Conservation (phyloP, 2,797 vertebrate genomes). For the Hippoglossus hippoglossus region DNA sequence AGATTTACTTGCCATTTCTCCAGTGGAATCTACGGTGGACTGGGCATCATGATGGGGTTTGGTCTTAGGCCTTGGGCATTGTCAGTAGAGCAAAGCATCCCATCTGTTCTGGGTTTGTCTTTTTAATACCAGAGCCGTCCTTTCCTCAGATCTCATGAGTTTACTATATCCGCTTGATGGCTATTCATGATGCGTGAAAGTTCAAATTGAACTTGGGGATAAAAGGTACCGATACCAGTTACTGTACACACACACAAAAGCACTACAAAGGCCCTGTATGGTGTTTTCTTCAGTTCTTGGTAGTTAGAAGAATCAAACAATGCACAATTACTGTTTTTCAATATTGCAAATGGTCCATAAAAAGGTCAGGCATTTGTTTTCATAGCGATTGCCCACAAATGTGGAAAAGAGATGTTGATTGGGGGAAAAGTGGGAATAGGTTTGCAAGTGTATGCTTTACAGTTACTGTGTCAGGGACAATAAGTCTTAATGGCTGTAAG, state of each 20-base stretch:
- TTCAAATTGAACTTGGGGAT: slow-evolving; percentile 62
- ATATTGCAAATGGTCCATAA: slow-evolving; percentile 77
- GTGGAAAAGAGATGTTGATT: slow-evolving; percentile 64
- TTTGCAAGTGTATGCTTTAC: slow-evolving; percentile 63
- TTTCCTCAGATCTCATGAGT: slow-evolving; percentile 51
- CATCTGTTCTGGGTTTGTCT: slow-evolving; percentile 67
- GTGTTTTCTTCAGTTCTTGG: slow-evolving; percentile 41
- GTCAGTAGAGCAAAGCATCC: slow-evolving; percentile 62
- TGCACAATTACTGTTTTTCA: slow-evolving; percentile 58
- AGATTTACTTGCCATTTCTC: slow-evolving; percentile 61
- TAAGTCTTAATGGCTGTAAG: slow-evolving; percentile 59
- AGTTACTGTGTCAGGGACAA: slow-evolving; percentile 64
- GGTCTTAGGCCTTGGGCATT: slow-evolving; percentile 56
- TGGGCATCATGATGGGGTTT: slow-evolving; percentile 58
- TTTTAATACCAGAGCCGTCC: slow-evolving; percentile 61
- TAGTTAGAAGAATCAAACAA: slow-evolving; percentile 53
- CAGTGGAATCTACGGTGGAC: slow-evolving; percentile 47
- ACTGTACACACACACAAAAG: background rate
- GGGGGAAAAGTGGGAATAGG: slow-evolving; percentile 54
- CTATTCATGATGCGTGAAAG: slow-evolving; percentile 74
- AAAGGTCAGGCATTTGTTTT: slow-evolving; percentile 78
- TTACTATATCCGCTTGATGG: slow-evolving; percentile 56
- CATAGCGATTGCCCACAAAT: slow-evolving; percentile 59
- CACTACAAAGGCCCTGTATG: slow-evolving; percentile 13
- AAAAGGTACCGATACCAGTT: slow-evolving; percentile 30